A percentile compares a stretch with the other conserved stretches of the same genome.
Evolutionary conservation across 2,888 invertebrate species (phyloP).

Genomic region (Steinernema hermaphroditum): DNA sequence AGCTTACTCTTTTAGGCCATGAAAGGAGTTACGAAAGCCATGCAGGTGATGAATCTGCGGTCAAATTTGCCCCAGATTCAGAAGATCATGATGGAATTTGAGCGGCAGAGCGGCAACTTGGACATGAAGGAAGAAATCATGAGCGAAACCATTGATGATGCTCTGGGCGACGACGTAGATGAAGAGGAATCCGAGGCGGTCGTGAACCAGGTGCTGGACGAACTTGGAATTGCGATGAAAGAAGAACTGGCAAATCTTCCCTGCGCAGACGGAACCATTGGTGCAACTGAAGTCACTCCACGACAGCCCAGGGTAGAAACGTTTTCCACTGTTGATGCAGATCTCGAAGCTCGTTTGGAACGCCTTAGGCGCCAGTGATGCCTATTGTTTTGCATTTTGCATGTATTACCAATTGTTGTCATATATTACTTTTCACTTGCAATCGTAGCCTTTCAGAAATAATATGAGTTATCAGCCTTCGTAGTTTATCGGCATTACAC

Average conservation of each 20-base stretch:
- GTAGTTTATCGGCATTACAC: no score
- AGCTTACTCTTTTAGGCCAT: slow-evolving; percentile 75
- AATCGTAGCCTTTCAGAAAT: no score
- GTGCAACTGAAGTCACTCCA: slow-evolving; percentile 38
- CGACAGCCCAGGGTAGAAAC: slow-evolving; percentile 43
- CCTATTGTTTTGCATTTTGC: no score
- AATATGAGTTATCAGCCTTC: no score
- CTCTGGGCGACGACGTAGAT: slow-evolving; percentile 96
- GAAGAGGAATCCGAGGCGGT: slow-evolving; percentile 81
- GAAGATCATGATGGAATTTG: slow-evolving; percentile 81
- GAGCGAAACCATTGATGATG: slow-evolving; percentile 99
- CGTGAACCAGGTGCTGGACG: slow-evolving; percentile 76
- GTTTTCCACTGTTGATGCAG: slow-evolving; percentile 76
- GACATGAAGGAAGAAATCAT: slow-evolving; percentile 99
- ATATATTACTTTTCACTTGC: no score
- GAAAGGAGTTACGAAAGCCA: slow-evolving; percentile 96
- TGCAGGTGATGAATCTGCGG: slow-evolving; percentile 91
- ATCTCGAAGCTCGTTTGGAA: slow-evolving; percentile 91
- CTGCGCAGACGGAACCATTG: slow-evolving; percentile 72
- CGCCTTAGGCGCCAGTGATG: slow-evolving; percentile 80
- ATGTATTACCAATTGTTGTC: no score
- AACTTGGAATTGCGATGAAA: slow-evolving; percentile 89
- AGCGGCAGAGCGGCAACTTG: slow-evolving; percentile 99
- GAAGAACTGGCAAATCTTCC: slow-evolving; percentile 90
- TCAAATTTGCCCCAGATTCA: slow-evolving; percentile 98